Percentiles rank a stretch among this genome's conserved stretches.
Conservation (phyloP, 2,888 invertebrate genomes). For the Baronia brevicornis region DNA sequence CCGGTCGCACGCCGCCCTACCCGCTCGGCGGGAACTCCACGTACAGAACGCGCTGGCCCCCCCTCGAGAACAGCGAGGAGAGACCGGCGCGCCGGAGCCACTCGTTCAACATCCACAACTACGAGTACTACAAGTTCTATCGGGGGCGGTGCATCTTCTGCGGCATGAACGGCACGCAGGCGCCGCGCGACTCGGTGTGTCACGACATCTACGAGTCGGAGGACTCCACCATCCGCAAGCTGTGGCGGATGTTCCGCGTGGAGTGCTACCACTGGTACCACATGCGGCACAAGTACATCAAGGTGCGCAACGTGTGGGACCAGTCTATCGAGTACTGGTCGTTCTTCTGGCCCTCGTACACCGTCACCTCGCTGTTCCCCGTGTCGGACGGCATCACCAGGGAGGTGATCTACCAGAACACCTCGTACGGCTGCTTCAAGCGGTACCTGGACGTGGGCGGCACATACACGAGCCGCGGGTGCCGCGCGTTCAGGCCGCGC, state of each 20-base stretch:
- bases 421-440: slow-evolving; percentile 23
- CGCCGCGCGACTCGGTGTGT: slow-evolving; percentile 18
- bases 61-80: too few relatives aligned
- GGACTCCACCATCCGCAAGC: slow-evolving; percentile 5
- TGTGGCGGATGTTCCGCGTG: slow-evolving; percentile 13
- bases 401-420: slow-evolving; percentile 12
- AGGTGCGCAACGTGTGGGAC: too few relatives aligned
- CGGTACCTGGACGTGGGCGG: slow-evolving; percentile 22
- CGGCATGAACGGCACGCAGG: slow-evolving; percentile 6
- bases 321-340: too few relatives aligned
- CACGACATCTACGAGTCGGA: slow-evolving; percentile 19
- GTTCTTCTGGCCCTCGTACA: too few relatives aligned
- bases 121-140: too few relatives aligned
- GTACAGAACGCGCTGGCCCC: too few relatives aligned
- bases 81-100: too few relatives aligned
- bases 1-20: too few relatives aligned
- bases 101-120: slow-evolving; percentile 2
- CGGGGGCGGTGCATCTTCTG: too few relatives aligned
- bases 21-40: too few relatives aligned
- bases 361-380: too few relatives aligned
- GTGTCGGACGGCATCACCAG: too few relatives aligned
- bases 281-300: not conserved
- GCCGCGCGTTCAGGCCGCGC: slow-evolving; percentile 10
- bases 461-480: slow-evolving; percentile 22
- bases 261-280: slow-evolving; percentile 3